phyloP scores from a whole-genome alignment of 1,140 invertebrate species.

The Carcinoscorpius rotundicauda region DNA sequence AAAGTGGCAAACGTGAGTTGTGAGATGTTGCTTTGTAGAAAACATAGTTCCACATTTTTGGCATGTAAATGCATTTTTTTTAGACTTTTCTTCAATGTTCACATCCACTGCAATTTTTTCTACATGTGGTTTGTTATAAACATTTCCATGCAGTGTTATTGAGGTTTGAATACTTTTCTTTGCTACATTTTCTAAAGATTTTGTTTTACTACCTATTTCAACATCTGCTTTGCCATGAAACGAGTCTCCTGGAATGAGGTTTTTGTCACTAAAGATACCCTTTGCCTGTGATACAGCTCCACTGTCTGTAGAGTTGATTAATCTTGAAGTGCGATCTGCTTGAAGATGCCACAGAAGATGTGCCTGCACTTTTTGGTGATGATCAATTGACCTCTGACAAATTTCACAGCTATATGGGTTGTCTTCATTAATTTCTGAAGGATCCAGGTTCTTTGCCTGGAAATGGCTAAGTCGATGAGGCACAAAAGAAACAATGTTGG shows the following conservation, averaged over 20 bases:
- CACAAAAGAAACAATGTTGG: slow-evolving; percentile 11
- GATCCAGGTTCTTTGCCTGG: slow-evolving; percentile 5
- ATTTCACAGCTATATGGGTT: slow-evolving; percentile 18
- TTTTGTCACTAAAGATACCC: not conserved
- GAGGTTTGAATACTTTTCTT: not conserved
- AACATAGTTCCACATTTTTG: slow-evolving; percentile 14
- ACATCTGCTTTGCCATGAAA: slow-evolving; percentile 7
- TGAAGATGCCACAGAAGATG: slow-evolving; percentile 19
- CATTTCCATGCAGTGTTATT: no score
- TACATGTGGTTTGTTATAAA: no score
- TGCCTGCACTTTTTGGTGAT: slow-evolving; percentile 9
- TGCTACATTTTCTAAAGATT: slow-evolving; percentile 1
- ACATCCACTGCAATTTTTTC: slow-evolving; percentile 5
- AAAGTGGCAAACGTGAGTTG: slow-evolving; percentile 14
- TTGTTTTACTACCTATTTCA: slow-evolving; percentile 12
- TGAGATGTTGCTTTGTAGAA: slow-evolving; percentile 16
- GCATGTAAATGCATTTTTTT: slow-evolving; percentile 15
- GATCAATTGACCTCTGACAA: slow-evolving; percentile 11
- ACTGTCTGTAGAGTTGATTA: not conserved
- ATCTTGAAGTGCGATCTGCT: slow-evolving; percentile 1
- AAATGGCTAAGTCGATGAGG: slow-evolving; percentile 19
- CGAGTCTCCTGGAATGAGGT: not conserved
- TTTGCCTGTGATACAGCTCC: not conserved
- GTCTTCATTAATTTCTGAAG: slow-evolving; percentile 8
- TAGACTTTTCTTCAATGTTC: slow-evolving; percentile 9